A percentile compares a stretch with the other conserved stretches of the same genome.
Evolutionary conservation across 2,113 vertebrate species (phyloP).

Genomic region (Pterocles orientalis): DNA sequence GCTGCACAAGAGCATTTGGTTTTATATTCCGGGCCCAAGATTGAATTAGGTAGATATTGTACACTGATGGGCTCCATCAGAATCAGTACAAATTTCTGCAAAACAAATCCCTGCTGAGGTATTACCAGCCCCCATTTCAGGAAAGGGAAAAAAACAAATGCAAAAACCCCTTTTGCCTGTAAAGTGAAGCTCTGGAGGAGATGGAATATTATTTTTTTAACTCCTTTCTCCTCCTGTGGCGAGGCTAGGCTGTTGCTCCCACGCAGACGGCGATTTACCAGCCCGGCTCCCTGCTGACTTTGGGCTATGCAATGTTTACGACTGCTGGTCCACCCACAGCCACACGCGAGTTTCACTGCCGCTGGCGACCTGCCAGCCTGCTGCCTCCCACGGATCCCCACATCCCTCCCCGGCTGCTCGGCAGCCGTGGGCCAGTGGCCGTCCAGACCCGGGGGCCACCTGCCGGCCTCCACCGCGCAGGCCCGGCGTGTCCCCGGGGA

Average conservation of each 20-base stretch:
- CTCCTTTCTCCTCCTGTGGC: accelerated
- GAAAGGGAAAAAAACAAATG: not conserved
- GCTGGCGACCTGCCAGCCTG: not conserved
- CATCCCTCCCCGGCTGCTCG: accelerated
- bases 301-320: not conserved
- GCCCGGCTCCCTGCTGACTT: not conserved
- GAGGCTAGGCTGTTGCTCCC: not conserved
- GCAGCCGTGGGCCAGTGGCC: not conserved
- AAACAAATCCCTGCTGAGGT: not conserved
- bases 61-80: not conserved
- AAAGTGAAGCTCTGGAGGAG: not conserved
- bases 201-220: too few relatives aligned
- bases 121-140: not conserved
- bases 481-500: not conserved
- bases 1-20: not conserved
- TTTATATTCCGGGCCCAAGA: not conserved
- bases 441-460: too few relatives aligned
- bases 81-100: not conserved
- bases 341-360: not conserved
- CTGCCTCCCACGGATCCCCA: not conserved
- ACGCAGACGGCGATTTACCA: not conserved
- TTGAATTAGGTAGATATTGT: not conserved
- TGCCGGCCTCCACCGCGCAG: too few relatives aligned
- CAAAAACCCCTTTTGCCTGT: too few relatives aligned
- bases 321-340: not conserved